Conservation (phyloP, 30 jellyfish, hydroid and myxozoan species). For the Clytia hemisphaerica region DNA sequence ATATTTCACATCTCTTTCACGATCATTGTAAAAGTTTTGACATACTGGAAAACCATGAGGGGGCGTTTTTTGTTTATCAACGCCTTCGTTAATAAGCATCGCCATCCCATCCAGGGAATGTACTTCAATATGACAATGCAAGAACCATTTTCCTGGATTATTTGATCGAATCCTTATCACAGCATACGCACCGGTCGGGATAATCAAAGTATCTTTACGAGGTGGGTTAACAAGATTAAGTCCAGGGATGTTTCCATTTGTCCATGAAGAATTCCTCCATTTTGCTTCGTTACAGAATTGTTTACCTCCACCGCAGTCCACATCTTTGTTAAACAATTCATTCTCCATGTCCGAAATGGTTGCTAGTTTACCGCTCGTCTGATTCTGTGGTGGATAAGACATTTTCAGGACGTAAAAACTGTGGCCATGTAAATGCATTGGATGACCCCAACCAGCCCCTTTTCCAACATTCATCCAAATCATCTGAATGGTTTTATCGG, state of each 20-base stretch:
- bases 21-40: conserved; percentile 65
- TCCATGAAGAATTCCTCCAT: conserved; percentile 50
- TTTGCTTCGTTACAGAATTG: conserved; percentile 75
- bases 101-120: conserved; percentile 97
- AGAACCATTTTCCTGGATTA: conserved; percentile 94
- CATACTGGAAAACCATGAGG: conserved; percentile 91
- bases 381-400: conserved; percentile 72
- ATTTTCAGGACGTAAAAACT: conserved; percentile 69
- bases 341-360: not conserved
- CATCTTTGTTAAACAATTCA: conserved; percentile 44
- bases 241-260: conserved; percentile 74
- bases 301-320: conserved; percentile 71
- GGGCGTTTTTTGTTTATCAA: conserved; percentile 58
- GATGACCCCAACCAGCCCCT: conserved; percentile 92
- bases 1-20: conserved; percentile 57
- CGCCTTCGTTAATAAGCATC: conserved; percentile 80
- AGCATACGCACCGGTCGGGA: conserved; percentile 87
- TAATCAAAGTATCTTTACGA: conserved; percentile 66
- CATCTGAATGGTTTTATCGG: conserved; percentile 74
- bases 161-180: conserved; percentile 78
- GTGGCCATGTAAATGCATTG: conserved; percentile 85
- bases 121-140: conserved; percentile 92
- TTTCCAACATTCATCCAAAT: conserved; percentile 72
- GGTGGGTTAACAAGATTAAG: conserved; percentile 74
- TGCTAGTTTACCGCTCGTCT: conserved; percentile 57